Evolutionary conservation across 2,888 invertebrate genomes (phyloP), one percentile per base, ranked within the genome.

Genomic region (Orthosia cruda): DNA sequence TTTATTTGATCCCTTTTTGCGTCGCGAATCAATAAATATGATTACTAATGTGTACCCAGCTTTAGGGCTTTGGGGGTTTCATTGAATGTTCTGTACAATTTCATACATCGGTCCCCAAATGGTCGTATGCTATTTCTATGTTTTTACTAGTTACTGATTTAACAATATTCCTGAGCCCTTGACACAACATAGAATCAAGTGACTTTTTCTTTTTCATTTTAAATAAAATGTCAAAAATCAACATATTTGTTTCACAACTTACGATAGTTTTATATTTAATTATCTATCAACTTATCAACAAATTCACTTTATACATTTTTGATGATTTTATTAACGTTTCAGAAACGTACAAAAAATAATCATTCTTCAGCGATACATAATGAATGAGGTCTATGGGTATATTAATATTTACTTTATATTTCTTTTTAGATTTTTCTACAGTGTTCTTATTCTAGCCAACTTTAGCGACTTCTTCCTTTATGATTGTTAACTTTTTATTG

Each of bases 261-360:
- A 81, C 83, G 74, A 79, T 89, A 87, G 86, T 81, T 66, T 83
- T 76, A 89, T 71, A 85, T 66, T 82, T 77, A 79, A 55, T 67
- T 81, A 79, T 83, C 80, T 84, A 81, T 82, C 74, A 84, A 79
- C 71, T 81, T 87, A 81, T 70, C 62, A 77, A 81, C 80, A 85
- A 74, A 81, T 81, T 76, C 70, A 80, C 74, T 83, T 85, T 87
- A 85, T 80, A 88, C 76, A 87, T 73, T 87, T 83, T 81, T 76
- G 47, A 80, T 82, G 73, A 74, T 72, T 79, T 69, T 40, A 63
- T 57, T 85, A 71, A 77, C 77, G 87, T 83, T 88, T 86, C 86
- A 74, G 84, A 87, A 86, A 93, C 92, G 89, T 94, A 93, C 92
- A 92, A 92, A 92, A 93, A 91, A 93, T 93, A 91, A 91, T 83